phyloP scores from a whole-genome alignment of 2,113 vertebrate genomes.

The Eurypyga helias region DNA sequence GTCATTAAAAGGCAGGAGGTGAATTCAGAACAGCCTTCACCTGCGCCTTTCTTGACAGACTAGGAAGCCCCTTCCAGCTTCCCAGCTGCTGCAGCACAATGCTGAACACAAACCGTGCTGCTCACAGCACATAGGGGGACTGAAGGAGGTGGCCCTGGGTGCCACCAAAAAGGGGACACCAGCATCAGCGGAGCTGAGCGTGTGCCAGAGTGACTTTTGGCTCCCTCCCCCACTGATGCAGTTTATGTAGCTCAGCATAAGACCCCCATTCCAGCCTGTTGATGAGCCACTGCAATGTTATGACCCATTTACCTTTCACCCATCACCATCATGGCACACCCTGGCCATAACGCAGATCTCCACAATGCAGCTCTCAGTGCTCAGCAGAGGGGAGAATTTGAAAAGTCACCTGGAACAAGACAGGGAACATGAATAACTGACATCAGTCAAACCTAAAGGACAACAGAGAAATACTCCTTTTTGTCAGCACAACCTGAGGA shows the following conservation, averaged over 20 bases:
- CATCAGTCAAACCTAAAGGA: background rate
- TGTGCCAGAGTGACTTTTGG: background rate
- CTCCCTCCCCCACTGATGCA: background rate
- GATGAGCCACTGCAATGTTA: accelerated
- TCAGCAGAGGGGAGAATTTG: background rate
- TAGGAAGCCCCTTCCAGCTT: background rate
- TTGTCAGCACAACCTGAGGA: background rate
- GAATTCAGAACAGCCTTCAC: background rate
- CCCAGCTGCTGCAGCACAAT: background rate
- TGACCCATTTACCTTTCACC: background rate
- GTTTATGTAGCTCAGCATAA: background rate
- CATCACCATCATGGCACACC: accelerated
- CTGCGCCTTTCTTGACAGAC: accelerated
- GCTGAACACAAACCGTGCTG: accelerated
- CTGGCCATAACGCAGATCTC: accelerated
- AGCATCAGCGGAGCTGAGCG: accelerated
- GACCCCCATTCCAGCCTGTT: background rate
- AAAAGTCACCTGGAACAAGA: background rate
- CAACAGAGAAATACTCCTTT: background rate
- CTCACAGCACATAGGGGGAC: background rate
- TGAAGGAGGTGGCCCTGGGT: background rate
- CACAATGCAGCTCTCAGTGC: accelerated
- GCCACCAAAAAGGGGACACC: background rate
- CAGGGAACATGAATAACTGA: background rate
- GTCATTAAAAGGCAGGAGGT: background rate